A percentile compares a stretch with the other conserved stretches of the same genome.
Conservation (phyloP, 2,113 vertebrate genomes). For the Mola mola region DNA sequence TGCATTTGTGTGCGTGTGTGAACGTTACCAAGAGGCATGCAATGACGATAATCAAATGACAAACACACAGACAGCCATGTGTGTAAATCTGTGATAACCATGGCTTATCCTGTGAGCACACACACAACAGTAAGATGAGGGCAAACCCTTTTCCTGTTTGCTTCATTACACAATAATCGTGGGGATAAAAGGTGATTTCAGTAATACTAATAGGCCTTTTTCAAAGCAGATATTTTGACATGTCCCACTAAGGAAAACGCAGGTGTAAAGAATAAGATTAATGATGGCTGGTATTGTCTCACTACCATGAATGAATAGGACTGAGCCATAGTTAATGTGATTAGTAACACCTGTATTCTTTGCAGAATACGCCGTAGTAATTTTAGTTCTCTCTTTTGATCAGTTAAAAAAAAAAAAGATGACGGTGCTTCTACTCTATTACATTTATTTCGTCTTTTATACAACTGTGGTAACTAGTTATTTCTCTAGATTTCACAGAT, state of each 20-base stretch:
- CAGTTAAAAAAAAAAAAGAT: not conserved
- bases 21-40: too few species aligned
- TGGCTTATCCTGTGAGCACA: conserved; percentile 27
- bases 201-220: not conserved
- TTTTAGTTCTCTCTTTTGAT: not conserved
- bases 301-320: not conserved
- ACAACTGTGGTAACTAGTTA: too few species aligned
- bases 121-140: not conserved
- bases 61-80: not conserved
- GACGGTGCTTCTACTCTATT: not conserved
- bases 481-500: too few species aligned
- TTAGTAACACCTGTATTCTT: not conserved
- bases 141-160: not conserved
- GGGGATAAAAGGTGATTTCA: conserved; percentile 8
- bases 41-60: too few species aligned
- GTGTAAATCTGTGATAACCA: conserved; percentile 30
- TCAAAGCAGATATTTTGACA: not conserved
- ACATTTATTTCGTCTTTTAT: not conserved
- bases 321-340: not conserved
- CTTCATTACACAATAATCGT: not conserved
- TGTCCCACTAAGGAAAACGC: not conserved
- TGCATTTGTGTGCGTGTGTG: not conserved
- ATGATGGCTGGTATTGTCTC: not conserved
- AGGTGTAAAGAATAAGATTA: not conserved
- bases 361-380: too few species aligned